Evolutionary conservation across 1,140 invertebrate genomes (phyloP).

Genomic region (Hydropsyche tenuis): DNA sequence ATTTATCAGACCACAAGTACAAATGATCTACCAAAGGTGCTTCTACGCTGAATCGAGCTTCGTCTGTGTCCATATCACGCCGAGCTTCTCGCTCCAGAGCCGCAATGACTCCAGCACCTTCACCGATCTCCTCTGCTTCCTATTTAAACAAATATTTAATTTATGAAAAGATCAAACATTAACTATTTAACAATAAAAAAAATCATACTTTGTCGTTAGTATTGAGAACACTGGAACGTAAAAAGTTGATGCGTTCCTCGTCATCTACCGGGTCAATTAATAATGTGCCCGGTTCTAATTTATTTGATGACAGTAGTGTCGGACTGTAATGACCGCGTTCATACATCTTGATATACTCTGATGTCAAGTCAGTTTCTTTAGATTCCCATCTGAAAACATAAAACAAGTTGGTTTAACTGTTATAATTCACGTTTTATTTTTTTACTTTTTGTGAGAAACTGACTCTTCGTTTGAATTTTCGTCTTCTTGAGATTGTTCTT

Average conservation of each 20-base stretch:
- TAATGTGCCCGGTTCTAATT: constrained; percentile 84
- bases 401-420: background rate
- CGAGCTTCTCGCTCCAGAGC: constrained; percentile 79
- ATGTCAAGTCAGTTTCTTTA: constrained; percentile 62
- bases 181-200: background rate
- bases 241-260: constrained; percentile 74
- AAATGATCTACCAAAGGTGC: constrained; percentile 83
- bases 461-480: constrained; percentile 29
- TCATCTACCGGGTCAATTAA: constrained; percentile 84
- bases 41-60: constrained; percentile 93
- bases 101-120: constrained; percentile 65
- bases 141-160: constrained; percentile 11
- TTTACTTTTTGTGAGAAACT: no score
- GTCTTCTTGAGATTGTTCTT: constrained; percentile 14
- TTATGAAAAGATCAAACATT: background rate
- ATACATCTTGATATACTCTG: constrained; percentile 76
- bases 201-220: constrained; percentile 38
- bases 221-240: constrained; percentile 64
- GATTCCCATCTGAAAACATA: constrained; percentile 52
- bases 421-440: no score
- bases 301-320: constrained; percentile 68
- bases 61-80: constrained; percentile 89
- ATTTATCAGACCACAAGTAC: constrained; percentile 98
- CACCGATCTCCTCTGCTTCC: constrained; percentile 29
- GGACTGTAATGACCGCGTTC: constrained; percentile 86